A percentile compares a stretch with the other conserved stretches of the same genome.
Evolutionary conservation across 2,888 invertebrate species (phyloP).

Genomic region (Imbricaverruca yamaguchii): DNA sequence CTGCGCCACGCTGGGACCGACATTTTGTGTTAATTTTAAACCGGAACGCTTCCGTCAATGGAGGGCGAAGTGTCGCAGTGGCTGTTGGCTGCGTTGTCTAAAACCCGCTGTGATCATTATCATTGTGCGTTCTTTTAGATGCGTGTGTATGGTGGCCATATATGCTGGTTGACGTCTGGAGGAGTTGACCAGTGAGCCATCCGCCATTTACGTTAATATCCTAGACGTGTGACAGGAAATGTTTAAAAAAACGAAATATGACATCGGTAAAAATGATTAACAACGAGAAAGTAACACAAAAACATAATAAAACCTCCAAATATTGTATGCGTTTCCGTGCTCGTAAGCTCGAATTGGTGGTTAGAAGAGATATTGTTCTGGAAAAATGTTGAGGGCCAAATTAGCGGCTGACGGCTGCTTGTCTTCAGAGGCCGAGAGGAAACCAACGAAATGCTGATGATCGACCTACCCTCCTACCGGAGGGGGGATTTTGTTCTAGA

Average conservation of each 20-base stretch:
- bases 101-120: neutral
- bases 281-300: slow-evolving; percentile 4
- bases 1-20: too few species aligned
- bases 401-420: too few species aligned
- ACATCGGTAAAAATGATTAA: slow-evolving; percentile 15
- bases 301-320: slow-evolving; percentile 1
- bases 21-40: neutral
- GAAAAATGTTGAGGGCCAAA: too few species aligned
- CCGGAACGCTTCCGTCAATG: neutral
- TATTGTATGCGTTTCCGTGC: neutral
- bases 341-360: too few species aligned
- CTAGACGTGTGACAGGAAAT: slow-evolving; percentile 9
- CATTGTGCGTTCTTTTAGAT: slow-evolving; percentile 10
- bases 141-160: neutral
- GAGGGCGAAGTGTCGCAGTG: neutral
- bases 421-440: too few species aligned
- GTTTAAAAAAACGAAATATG: neutral
- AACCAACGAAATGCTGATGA: too few species aligned
- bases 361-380: too few species aligned
- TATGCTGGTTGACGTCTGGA: neutral
- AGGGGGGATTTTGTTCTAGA: too few species aligned
- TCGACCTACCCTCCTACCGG: too few species aligned
- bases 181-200: neutral
- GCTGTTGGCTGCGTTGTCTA: neutral
- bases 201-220: neutral